Evolutionary conservation across 2,113 vertebrate species (phyloP).

Genomic region (Otus sunia): DNA sequence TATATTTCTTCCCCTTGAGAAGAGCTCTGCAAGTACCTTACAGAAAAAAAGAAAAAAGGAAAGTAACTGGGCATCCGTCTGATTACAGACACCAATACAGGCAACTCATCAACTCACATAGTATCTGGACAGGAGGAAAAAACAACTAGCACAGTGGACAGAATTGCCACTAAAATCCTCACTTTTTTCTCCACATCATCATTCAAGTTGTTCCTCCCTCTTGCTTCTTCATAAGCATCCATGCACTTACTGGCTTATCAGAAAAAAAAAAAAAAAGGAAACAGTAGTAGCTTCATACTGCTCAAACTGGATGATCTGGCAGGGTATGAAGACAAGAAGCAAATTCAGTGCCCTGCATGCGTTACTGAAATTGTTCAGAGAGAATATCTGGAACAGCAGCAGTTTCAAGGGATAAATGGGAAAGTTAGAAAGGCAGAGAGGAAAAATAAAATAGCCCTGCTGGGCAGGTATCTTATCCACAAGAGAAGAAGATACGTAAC

Average conservation of each 20-base stretch:
- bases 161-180: background rate
- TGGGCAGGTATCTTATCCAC: background rate
- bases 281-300: background rate
- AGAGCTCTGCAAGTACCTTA: background rate
- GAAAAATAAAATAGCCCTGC: background rate
- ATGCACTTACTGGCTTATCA: background rate
- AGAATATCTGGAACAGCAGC: background rate
- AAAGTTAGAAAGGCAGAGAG: background rate
- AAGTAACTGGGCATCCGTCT: background rate
- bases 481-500: background rate
- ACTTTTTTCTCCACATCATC: background rate
- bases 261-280: background rate
- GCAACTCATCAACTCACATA: background rate
- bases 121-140: background rate
- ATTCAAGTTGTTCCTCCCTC: background rate
- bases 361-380: background rate
- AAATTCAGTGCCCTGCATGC: background rate
- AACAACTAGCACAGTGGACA: fast-evolving
- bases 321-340: background rate
- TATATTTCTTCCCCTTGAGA: background rate
- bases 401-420: background rate
- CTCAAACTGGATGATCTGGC: background rate
- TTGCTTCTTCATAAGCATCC: background rate
- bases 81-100: background rate
- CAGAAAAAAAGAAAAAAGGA: too few relatives aligned